Base-by-base conservation (phyloP, 2,888 invertebrate species). In the Enchytraeus crypticus region DNA sequence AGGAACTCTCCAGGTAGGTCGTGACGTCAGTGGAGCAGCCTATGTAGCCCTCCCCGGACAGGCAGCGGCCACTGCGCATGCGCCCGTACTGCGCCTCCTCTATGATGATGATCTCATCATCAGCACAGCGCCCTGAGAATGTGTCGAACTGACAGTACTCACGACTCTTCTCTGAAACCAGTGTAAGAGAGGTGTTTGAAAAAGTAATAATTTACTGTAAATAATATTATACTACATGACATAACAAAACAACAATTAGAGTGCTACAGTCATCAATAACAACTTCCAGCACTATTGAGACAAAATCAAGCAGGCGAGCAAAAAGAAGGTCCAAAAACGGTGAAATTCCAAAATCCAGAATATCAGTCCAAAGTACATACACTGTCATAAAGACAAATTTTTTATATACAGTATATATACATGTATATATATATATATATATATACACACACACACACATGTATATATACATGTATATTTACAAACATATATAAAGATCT, bases 1-100 rank as follows among this genome's bases (percentile, higher is more conserved):
- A 62, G 26, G 43, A 21, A 21, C 45, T 38, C 33, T 54, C 58
- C 53, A 62, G 47, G 56, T 56, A 30, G 29, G 49, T 32, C 5
- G 51, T 49, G 34, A 63, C 53, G 57, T 63, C 60, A 23, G 53
- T 29, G 30, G 33, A 30, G 53, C 66, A 66, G 27, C 64, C 64
- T 30, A 66, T 51, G 66, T 66, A 66, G n/a, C 64, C 66, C 45
- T 64, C 64, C 5, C 64, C 66, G 38, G 60, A 38, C 3, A 66
- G 64, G 59, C 66, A 66, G 21, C 43, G 51, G 27, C 64, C 64
- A 38, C 57, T 47, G 30, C 59, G 53, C 66, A 66, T 66, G 58
- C 66, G 60, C 32, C 66, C 66, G 53, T 64, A 66, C 53, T 62
- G 49, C n/a, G 64, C 66, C 27, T 57, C 45, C 29, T 57, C 54